Base-by-base conservation (phyloP, 2,113 vertebrate genomes). In the Nothobranchius kuhntae region DNA sequence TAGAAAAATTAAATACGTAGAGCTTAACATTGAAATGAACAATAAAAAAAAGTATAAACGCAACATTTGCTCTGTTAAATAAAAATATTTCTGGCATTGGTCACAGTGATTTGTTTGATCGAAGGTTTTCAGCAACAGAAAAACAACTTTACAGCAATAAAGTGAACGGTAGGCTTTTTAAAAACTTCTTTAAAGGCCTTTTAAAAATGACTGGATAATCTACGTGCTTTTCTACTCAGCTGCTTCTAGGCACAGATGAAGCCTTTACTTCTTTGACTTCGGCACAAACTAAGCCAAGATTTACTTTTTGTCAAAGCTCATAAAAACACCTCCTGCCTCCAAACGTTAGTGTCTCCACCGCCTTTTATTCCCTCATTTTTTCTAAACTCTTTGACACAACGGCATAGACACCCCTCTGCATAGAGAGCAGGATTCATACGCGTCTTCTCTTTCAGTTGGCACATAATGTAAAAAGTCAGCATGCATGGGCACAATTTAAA, bases 51-150 rank as follows among this genome's bases (percentile, higher is more conserved):
- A 3, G 84, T 82, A 89, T 82, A 90, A 85, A 89, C 65, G 53
- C 26, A 74, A 82, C 51, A 79, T 85, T 83, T 81, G 71, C 73
- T 86, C 56, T 61, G 40, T 84, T 48, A 86, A 89, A 80, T 46
- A 80, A 76, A 81, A 78, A 75, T 52, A 58, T 80, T 87, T 91
- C 84, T 87, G 86, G 79, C 86, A 79, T 91, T 88, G 89, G 88
- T 93, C 92, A 93, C 92, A 93, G 92, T 93, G 92, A 90, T 92
- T 89, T 86, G 75, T 89, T 89, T 87, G 75, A 89, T 89, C 77
- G 65, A 87, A 87, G 77, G 75, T 75, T 86, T 90, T 86, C 77
- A 85, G 83, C 82, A 81, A 87, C 61, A 89, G 87, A 80, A 3
- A 79, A 83, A 84, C 65, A 53, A 61, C 74, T 77, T 71, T 72